Base-by-base conservation (phyloP, 1,140 invertebrate species). In the Bombus superbus region DNA sequence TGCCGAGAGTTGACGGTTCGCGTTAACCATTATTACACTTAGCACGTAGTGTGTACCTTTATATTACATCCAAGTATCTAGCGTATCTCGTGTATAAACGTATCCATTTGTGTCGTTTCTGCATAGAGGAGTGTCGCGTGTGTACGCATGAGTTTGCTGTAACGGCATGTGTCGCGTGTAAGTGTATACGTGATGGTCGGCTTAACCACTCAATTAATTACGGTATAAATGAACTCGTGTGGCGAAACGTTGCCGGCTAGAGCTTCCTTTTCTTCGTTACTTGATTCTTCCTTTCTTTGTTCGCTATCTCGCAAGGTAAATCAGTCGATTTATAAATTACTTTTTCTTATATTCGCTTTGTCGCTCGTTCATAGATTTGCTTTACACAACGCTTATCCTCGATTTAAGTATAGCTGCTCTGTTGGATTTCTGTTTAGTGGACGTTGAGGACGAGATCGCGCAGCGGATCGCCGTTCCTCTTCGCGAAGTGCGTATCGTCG, bases 361-460 rank as follows among this genome's bases (percentile, higher is more conserved):
- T 81, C 59, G 75, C 74, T 85, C 71, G 68, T 86, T 66, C 11
- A 4, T 89, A 89, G 81, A 84, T 64, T 89, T 77, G 88, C 80
- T 83, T 89, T 66, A n/a, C 72, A 84, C 80, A 77, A 86, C 88
- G 85, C 81, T 89, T 89, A 89, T 81, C 57, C 81, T 84, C 76
- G 15, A 77, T 78, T 90, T 90, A 90, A 90, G 89, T 90, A 90
- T 90, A 90, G 89, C 88, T 89, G 88, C 89, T 89, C 88, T 85
- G 32, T 64, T 69, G 83, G 66, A 40, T 78, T 69, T 74, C 53
- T 44, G 68, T 82, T 81, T 81, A 79, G 79, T 90, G 89, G 88
- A 90, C 89, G 88, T 86, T 85, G 85, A 85, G 86, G 88, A 87
- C 86, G 86, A 90, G 89, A 89, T 89, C 88, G 74, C 79, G 82